Evolutionary conservation across 1,140 invertebrate genomes (phyloP), one percentile per base, ranked within the genome.

Genomic region (Manduca sexta): DNA sequence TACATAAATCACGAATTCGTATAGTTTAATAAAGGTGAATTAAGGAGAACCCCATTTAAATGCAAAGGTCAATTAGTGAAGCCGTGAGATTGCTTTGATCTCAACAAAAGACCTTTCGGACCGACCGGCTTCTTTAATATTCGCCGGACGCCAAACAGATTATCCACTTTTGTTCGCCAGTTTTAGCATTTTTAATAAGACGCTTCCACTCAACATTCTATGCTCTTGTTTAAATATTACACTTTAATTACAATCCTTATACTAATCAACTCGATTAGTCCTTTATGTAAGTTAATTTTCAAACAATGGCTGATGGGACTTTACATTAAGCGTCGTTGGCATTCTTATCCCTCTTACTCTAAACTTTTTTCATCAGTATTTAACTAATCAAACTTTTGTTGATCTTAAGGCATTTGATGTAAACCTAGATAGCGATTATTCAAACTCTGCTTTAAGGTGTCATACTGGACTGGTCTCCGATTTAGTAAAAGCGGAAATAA

Each of bases 171-270:
- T 76, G 64, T 74, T 74, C 56, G 59, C 62, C 61, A 56, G 62
- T 60, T 74, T 77, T 69, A 67, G 75, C 72, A 77, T 75, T 74
- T 71, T 76, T 73, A 74, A 78, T 76, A 62, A 78, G 69, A 64
- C 60, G 45, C 64, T 66, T 69, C 49, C 54, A 58, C 45, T 56
- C 49, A 54, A 66, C 67, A 60, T 64, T 57, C 64, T 64, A 72
- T 68, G 58, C 62, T 54, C 56, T 34, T 43, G 41, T 31, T 43
- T 30, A 15, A 11, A 14, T 29, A 43, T 43, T 43, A 43, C 41
- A 30, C 16, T 5, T 17, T 42, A 42, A 42, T 42, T 42, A 39
- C 21, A 26, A 26, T 26, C 8, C 4, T 26, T 26, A 5, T 26
- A 8, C 4, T 26, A 26, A 26, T 26, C 8, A 26, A 26, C 21